Base-by-base conservation (phyloP, 2,797 vertebrate species). In the Gambusia yucatana region DNA sequence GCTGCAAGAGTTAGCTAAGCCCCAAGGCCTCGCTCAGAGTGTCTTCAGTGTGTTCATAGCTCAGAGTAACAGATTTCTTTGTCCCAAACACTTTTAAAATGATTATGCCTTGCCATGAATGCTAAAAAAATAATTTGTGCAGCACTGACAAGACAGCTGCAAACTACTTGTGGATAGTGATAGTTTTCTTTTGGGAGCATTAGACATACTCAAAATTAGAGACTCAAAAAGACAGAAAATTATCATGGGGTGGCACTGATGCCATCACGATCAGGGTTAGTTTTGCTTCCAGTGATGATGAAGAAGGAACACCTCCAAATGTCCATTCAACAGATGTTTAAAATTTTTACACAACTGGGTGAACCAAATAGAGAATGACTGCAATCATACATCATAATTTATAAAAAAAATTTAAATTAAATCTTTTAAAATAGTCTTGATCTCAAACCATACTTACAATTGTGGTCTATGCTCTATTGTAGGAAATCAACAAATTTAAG, bases 1-100 rank as follows among this genome's bases (percentile, higher is more conserved):
- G 85, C 87, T 91, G 87, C 82, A 84, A 88, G 92, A 91, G 94
- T 94, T 93, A 87, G 90, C 89, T 90, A 94, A 95, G 93, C 93
- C 83, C 81, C 30, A 25, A 77, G 84, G 87, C 83, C 85, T 79
- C 43, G 78, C 43, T 85, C 73, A 77, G 63, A 77, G 83, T 79
- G 77, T 87, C 6, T 16, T 63, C 59, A 36, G 83, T 80, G 80
- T 87, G 80, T 85, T 80, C 76, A 76, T 73, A 69, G 65, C 28
- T 50, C 75, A 77, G 43, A 79, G 79, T 77, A 84, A 82, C 39
- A 63, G 39, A 11, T 87, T 81, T 28, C 43, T 73, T 78, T 73
- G 48, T 81, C 47, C 47, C 22, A 3, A 80, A 72, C 41, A 59
- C 73, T 30, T 82, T 11, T n/a, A 16, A 30, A 55, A 41, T 4